A percentile compares a stretch with the other conserved stretches of the same genome.
Evolutionary conservation across 1,140 invertebrate genomes (phyloP).

Genomic region (Drosophila jambulina): DNA sequence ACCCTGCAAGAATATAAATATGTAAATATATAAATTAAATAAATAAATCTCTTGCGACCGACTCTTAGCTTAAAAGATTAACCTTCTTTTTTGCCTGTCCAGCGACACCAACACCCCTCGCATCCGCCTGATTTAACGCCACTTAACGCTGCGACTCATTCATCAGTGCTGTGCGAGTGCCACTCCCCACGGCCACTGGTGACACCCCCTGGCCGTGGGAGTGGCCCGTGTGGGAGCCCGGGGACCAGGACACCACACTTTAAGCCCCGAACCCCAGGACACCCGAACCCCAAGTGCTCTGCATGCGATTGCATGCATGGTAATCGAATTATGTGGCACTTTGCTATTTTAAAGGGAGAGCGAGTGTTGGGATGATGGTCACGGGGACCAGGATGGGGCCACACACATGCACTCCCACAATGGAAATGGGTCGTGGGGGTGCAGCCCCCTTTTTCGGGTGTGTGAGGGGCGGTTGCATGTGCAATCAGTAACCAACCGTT

Average conservation of each 20-base stretch:
- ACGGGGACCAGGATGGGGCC: not conserved
- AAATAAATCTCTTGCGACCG: not conserved
- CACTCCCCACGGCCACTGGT: not conserved
- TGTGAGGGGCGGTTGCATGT: not conserved
- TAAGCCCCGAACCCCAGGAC: conserved; percentile 1
- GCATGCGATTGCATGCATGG: conserved; percentile 62
- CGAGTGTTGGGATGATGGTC: not conserved
- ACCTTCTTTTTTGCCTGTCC: not conserved
- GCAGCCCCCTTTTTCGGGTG: not conserved
- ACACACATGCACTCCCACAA: conserved; percentile 4
- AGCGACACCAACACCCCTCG: not conserved
- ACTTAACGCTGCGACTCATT: conserved; percentile 19
- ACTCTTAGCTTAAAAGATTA: not conserved
- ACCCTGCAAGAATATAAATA: too few species aligned
- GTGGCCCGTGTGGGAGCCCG: not conserved
- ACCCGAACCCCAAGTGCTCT: conserved; percentile 32
- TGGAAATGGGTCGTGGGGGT: not conserved
- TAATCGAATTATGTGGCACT: conserved; percentile 79
- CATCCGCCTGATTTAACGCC: conserved; percentile 33
- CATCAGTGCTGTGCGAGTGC: conserved; percentile 17
- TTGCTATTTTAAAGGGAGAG: conserved; percentile 20
- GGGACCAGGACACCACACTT: conserved; percentile 19
- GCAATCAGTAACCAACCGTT: not conserved
- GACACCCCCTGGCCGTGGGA: not conserved
- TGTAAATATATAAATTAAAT: not conserved